Evolutionary conservation across 2,888 invertebrate genomes (phyloP).

Genomic region (Melanotus villosus): DNA sequence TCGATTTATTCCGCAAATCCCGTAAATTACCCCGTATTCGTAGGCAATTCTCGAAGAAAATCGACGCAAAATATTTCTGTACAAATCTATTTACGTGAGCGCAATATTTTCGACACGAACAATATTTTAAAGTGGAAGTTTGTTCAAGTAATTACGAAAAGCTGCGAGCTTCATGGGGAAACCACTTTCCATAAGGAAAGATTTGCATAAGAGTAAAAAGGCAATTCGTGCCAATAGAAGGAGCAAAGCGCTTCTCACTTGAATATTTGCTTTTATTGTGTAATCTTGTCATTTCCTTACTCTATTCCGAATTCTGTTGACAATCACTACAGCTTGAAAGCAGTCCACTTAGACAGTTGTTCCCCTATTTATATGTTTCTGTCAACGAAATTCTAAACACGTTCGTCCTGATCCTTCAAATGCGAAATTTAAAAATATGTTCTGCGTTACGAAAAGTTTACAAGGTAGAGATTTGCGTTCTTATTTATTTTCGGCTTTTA

Average conservation of each 20-base stretch:
- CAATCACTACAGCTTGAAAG: slow-evolving; percentile 8
- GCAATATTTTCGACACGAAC: slow-evolving; percentile 7
- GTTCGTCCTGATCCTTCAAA: not conserved
- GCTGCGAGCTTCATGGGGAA: not conserved
- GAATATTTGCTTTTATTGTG: slow-evolving; percentile 33
- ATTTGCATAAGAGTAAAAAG: slow-evolving; percentile 29
- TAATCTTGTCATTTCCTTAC: slow-evolving; percentile 22
- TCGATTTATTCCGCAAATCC: slow-evolving; percentile 31
- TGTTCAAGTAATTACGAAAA: slow-evolving; percentile 15
- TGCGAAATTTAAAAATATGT: too few species aligned
- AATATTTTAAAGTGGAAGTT: not conserved
- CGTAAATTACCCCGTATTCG: slow-evolving; percentile 10
- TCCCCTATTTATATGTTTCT: slow-evolving; percentile 3
- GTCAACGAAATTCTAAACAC: not conserved
- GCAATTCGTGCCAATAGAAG: slow-evolving; percentile 23
- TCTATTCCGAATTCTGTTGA: slow-evolving; percentile 18
- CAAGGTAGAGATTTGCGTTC: too few species aligned
- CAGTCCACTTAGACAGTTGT: slow-evolving; percentile 2
- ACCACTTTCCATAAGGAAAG: slow-evolving; percentile 16
- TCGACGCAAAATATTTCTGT: slow-evolving; percentile 7
- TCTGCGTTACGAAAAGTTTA: too few species aligned
- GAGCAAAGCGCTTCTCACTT: slow-evolving; percentile 23
- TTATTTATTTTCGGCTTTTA: too few species aligned
- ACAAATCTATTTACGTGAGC: slow-evolving; percentile 13
- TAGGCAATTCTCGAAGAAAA: slow-evolving; percentile 17